Conservation (phyloP, 2,888 invertebrate species). For the Osedax frankpressi region DNA sequence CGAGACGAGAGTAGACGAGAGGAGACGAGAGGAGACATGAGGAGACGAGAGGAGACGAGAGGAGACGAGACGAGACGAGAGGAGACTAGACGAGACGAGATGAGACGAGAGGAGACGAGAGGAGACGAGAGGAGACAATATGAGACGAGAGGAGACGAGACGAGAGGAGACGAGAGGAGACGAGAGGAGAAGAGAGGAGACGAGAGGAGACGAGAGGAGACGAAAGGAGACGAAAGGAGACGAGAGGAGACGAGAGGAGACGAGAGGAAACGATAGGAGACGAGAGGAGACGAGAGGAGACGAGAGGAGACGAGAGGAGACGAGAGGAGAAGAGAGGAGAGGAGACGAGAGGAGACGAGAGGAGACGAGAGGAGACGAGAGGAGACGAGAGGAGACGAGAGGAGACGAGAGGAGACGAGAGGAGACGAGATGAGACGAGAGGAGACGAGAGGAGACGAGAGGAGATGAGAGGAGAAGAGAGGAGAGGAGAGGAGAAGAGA, state of each 20-base stretch:
- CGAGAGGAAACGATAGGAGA: conserved; percentile 1
- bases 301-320: conserved; percentile 4
- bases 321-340: conserved; percentile 2
- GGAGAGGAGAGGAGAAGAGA: conserved; percentile 2
- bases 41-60: conserved; percentile 4
- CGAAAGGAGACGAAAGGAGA: conserved; percentile 1
- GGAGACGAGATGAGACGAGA: conserved; percentile 2
- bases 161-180: conserved; percentile 4
- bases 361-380: neutral
- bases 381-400: conserved; percentile 4
- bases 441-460: conserved; percentile 4
- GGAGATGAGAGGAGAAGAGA: conserved; percentile 1
- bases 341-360: neutral
- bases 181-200: conserved; percentile 2
- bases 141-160: conserved; percentile 2
- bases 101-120: conserved; percentile 2
- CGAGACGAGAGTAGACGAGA: conserved; percentile 2
- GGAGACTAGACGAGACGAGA: conserved; percentile 2
- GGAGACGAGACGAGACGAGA: conserved; percentile 4
- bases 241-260: conserved; percentile 4
- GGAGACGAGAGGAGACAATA: conserved; percentile 1
- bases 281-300: conserved; percentile 4
- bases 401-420: conserved; percentile 4
- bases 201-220: conserved; percentile 4
- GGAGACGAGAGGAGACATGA: conserved; percentile 2